phyloP scores from a whole-genome alignment of 2,113 vertebrate genomes.

The Brachypodius melanocephalos region DNA sequence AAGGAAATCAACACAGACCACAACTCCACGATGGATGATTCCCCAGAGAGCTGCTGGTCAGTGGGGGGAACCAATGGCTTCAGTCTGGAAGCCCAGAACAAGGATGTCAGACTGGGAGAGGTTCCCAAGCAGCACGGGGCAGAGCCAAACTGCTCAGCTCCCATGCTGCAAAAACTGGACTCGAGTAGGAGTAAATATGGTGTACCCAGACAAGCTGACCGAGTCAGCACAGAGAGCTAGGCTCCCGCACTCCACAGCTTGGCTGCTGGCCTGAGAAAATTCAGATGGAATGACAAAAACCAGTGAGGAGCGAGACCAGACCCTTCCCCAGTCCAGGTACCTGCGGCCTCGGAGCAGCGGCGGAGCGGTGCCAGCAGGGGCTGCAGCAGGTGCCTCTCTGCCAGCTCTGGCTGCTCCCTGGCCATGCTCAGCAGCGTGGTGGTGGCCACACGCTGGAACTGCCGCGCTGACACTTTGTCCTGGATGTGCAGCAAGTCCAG shows the following conservation, averaged over 20 bases:
- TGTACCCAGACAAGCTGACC: neutral
- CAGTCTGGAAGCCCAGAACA: fast-evolving
- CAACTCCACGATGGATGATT: neutral
- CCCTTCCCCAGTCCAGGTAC: constrained; percentile 10
- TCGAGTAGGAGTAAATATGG: fast-evolving
- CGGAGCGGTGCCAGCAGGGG: constrained; percentile 81
- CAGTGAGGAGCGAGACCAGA: neutral
- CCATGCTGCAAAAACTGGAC: fast-evolving
- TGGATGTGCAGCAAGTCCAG: constrained; percentile 87
- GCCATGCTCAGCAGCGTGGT: constrained; percentile 76
- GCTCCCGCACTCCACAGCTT: neutral
- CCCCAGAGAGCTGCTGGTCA: neutral
- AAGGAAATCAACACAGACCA: neutral
- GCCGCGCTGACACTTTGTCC: constrained; percentile 78
- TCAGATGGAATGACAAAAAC: neutral
- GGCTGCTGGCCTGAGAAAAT: neutral
- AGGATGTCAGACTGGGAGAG: neutral
- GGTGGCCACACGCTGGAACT: constrained; percentile 90
- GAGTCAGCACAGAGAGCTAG: fast-evolving
- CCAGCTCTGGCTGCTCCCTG: constrained; percentile 78
- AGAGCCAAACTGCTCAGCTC: neutral
- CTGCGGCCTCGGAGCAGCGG: constrained; percentile 60
- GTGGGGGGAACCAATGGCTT: fast-evolving
- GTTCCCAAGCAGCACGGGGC: neutral
- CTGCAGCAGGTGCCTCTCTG: constrained; percentile 75